Evolutionary conservation across 64 coral and sea anemone species (phyloP), one percentile per base, ranked within the genome.

Genomic region (Dendrophyllia cribrosa): DNA sequence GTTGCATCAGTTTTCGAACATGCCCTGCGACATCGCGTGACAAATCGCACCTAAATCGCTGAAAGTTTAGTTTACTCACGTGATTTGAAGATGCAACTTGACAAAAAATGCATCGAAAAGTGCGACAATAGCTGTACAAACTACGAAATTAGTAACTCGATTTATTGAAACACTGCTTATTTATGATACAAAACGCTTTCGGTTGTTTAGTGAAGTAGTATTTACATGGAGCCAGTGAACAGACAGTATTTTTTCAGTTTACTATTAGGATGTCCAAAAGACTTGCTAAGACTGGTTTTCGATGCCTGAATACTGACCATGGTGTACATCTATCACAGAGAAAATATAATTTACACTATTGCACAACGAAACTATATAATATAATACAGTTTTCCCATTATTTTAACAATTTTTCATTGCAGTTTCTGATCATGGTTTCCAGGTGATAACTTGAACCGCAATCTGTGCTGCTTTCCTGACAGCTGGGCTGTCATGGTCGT

Each of bases 371-470:
- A 16, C 19, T 16, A 17, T 89, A 64, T 23, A 59, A 9, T 60
- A 44, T 43, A 34, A 89, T 65, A 78, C 58, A 79, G 69, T 58
- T 73, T 90, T 61, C 19, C 12, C 5, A 4, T 71, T 21, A 51
- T 50, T 83, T 15, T 66, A 8, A 75, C 9, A 76, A 83, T 65
- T 7, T 48, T 16, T 8, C 26, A 20, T 7, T 8, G 19, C 8
- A 66, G 16, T 21, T 66, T 16, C 43, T 22, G 20, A 49, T 66
- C 34, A 99, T 19, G 97, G 97, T n/a, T 93, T 96, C 97, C 97
- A 99, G 2, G 94, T 99, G 13, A 99, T 99, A 9, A 99, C 97
- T 88, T 96, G 90, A 3, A 94, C 91, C n/a, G 97, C 97, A 78
- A 96, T 96, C 76, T 99, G 91, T 17, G 97, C 97, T 17, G 97